These are phyloP conservation scores for Cairina moschata DNA, from an alignment of 2,113 vertebrate genomes.

Conservation along the genomic window DNA sequence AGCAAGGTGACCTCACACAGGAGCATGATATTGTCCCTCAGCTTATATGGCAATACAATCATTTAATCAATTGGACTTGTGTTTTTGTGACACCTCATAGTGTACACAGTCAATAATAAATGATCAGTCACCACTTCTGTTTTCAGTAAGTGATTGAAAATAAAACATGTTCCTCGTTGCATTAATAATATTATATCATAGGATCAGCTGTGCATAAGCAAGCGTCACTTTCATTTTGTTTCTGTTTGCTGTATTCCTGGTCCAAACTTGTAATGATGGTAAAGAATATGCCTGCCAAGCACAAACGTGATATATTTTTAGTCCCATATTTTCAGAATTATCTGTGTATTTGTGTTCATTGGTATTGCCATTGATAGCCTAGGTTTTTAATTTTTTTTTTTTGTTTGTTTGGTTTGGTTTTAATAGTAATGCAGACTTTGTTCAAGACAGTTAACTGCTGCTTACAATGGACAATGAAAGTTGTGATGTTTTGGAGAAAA, in stretches of 20 bases:
- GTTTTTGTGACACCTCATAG: neutral
- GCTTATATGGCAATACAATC: constrained; percentile 34
- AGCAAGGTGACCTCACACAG: constrained; percentile 34
- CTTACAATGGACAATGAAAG: neutral
- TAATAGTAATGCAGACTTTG: neutral
- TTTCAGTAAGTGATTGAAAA: neutral
- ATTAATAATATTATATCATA: neutral
- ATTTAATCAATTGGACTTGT: constrained; percentile 51
- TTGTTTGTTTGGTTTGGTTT: neutral
- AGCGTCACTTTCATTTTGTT: neutral
- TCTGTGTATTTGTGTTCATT: neutral
- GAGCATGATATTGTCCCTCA: neutral
- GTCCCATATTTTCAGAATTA: neutral
- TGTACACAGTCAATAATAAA: constrained; percentile 32
- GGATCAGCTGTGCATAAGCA: neutral
- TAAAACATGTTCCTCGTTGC: neutral
- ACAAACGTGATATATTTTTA: neutral
- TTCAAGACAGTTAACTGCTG: neutral
- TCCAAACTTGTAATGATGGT: neutral
- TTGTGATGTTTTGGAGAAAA: neutral
- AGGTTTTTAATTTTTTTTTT: neutral
- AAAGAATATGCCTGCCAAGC: neutral
- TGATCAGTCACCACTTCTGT: neutral
- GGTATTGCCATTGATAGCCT: neutral
- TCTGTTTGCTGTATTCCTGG: neutral